phyloP scores from a whole-genome alignment of 2,797 vertebrate species.

The Tangara arthus region DNA sequence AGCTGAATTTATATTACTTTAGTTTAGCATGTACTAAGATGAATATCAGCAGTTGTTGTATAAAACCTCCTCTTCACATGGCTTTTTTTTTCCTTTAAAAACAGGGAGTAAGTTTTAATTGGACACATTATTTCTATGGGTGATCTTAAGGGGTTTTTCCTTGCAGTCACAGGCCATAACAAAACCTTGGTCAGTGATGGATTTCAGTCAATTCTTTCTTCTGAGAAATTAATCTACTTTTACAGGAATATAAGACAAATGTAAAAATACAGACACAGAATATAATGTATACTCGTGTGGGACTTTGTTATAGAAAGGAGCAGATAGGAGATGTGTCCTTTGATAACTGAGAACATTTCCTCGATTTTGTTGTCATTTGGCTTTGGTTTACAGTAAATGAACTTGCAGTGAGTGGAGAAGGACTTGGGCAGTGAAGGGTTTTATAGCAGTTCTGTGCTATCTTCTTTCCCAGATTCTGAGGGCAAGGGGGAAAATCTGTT shows the following conservation, averaged over 20 bases:
- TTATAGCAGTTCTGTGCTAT: not conserved
- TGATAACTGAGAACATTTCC: not conserved
- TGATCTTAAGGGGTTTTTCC: not conserved
- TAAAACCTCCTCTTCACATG: not conserved
- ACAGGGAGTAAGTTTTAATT: rapidly evolving
- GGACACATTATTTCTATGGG: not conserved
- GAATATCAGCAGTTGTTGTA: not conserved
- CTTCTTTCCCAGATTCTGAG: not conserved
- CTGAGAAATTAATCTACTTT: not conserved
- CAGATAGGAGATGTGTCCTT: rapidly evolving
- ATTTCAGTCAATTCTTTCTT: not conserved
- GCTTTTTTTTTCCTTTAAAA: not conserved
- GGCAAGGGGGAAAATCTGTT: not conserved
- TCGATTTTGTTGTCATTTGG: not conserved
- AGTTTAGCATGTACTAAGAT: not conserved
- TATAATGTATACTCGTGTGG: not conserved
- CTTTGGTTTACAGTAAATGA: not conserved
- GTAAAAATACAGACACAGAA: not conserved
- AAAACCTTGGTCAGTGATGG: not conserved
- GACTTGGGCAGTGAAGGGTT: not conserved
- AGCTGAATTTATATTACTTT: not conserved
- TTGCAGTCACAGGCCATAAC: not conserved
- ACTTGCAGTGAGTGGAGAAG: not conserved
- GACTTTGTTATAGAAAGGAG: not conserved
- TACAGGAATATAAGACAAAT: not conserved